phyloP scores from a whole-genome alignment of 1,140 invertebrate genomes.

The Cydia pomonella region DNA sequence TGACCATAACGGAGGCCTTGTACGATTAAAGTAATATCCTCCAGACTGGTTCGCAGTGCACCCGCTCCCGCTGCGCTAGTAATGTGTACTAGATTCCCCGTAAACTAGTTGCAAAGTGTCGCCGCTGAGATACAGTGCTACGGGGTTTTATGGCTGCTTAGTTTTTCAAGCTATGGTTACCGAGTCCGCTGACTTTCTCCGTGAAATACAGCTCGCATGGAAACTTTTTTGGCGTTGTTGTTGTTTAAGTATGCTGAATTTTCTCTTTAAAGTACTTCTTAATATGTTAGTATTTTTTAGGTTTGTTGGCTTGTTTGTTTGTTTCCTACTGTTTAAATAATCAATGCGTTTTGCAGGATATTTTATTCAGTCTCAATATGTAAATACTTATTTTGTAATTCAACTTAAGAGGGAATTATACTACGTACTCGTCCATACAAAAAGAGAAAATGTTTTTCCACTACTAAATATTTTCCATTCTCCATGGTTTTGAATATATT shows the following conservation, averaged over 20 bases:
- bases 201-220: constrained; percentile 9
- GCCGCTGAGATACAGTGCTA: constrained; percentile 25
- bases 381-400: too few relatives aligned
- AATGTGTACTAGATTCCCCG: constrained; percentile 36
- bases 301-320: neutral
- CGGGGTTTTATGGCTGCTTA: constrained; percentile 19
- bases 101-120: constrained; percentile 42
- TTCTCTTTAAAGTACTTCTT: neutral
- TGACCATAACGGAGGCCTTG: constrained; percentile 54
- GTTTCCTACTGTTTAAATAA: neutral
- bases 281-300: constrained; percentile 3
- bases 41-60: constrained; percentile 45
- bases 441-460: too few relatives aligned
- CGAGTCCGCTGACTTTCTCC: neutral
- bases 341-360: neutral
- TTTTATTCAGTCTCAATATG: too few relatives aligned
- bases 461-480: too few relatives aligned
- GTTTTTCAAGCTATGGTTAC: constrained; percentile 17
- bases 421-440: too few relatives aligned
- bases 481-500: too few relatives aligned
- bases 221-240: constrained; percentile 16
- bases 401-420: too few relatives aligned
- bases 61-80: constrained; percentile 41
- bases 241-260: constrained; percentile 3
- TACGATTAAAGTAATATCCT: constrained; percentile 63